Evolutionary conservation across 2,888 invertebrate species (phyloP).

Genomic region (Lacanobia oleracea): DNA sequence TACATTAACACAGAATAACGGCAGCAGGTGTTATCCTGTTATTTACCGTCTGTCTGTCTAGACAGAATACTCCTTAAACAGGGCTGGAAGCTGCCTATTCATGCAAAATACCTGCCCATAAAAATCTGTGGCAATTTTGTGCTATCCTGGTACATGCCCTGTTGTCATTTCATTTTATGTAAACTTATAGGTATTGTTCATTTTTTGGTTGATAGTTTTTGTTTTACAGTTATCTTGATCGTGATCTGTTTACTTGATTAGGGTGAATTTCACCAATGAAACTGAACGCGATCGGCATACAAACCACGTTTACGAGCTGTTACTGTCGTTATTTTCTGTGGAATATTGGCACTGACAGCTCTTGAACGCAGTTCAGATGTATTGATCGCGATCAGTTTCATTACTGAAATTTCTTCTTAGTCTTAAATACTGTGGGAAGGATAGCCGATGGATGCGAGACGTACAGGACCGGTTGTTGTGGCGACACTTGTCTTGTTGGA

Average conservation of each 20-base stretch:
- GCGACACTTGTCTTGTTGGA: too few relatives aligned
- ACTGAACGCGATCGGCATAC: too few relatives aligned
- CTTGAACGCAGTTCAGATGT: too few relatives aligned
- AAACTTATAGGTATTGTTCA: not conserved
- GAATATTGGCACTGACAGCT: too few relatives aligned
- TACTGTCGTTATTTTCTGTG: too few relatives aligned
- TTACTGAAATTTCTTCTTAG: too few relatives aligned
- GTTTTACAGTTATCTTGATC: not conserved
- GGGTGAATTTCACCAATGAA: too few relatives aligned
- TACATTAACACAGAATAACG: constrained; percentile 28
- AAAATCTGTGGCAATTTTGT: constrained; percentile 23
- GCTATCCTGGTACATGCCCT: not conserved
- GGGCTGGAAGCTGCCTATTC: constrained; percentile 14
- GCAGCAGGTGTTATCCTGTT: constrained; percentile 41
- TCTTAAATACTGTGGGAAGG: not conserved
- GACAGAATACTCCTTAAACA: constrained; percentile 31
- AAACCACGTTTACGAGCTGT: too few relatives aligned
- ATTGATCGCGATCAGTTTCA: too few relatives aligned
- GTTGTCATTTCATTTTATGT: not conserved
- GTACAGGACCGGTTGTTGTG: too few relatives aligned
- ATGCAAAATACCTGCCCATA: constrained; percentile 8
- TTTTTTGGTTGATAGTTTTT: not conserved
- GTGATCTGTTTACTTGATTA: not conserved
- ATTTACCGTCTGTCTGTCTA: constrained; percentile 45
- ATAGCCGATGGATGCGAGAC: not conserved